Evolutionary conservation across 2,888 invertebrate genomes (phyloP), one percentile per base, ranked within the genome.

Genomic region (Monopis laevigella): DNA sequence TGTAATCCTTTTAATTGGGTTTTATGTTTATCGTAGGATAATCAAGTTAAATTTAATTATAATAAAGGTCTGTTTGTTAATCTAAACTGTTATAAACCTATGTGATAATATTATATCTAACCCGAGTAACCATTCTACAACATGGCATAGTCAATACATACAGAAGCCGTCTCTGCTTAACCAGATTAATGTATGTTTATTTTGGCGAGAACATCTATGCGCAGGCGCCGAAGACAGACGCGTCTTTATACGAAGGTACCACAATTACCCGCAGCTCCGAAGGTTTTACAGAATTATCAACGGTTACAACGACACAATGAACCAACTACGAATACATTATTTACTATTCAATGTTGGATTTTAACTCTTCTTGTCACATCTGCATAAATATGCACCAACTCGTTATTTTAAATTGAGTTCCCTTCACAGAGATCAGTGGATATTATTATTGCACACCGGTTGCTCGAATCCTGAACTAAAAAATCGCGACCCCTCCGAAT

Each of bases 191-290:
- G 69, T 59, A 70, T 78, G 72, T 77, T 78, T 77, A 69, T 69
- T 62, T 77, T 77, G 75, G 74, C 74, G 54, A 59, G 52, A 46
- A 58, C 54, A 50, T 49, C 54, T 62, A 75, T 77, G 71, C 66
- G 68, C 67, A 53, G 50, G 55, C 65, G 62, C 54, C 64, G 77
- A 71, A 68, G 75, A 74, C 69, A 67, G 73, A 77, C 56, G 60
- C 53, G 61, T 59, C 53, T 64, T 67, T 62, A 71, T 21, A 36
- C 10, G 10, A 24, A 24, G 32, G 8, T 10, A 21, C 36, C 21
- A 36, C 36, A 21, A 36, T 12, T 36, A n/a, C n/a, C 6, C 6
- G 24, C 6, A 24, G 10, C 24, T 10, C 19, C 3, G 28, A 11
- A 17, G 24, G 16, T 19, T 14, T 41, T 34, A 21, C 24, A 32